Evolutionary conservation across 2,113 vertebrate species (phyloP).

Genomic region (Sterrhoptilus dennistouni): DNA sequence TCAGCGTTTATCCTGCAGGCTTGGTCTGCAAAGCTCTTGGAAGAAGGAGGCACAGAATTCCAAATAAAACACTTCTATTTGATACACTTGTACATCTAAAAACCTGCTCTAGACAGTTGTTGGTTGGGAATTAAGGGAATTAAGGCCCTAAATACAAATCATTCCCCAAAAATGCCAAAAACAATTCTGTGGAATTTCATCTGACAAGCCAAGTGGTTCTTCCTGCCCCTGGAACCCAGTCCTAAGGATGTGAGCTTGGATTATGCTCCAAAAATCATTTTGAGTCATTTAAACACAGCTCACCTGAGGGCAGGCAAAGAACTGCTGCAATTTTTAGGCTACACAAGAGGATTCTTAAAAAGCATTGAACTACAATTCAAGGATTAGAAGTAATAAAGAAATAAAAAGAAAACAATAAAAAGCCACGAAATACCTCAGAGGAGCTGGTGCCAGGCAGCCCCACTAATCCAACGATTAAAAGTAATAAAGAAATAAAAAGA

Average conservation of each 20-base stretch:
- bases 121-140: background rate
- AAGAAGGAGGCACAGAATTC: background rate
- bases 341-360: background rate
- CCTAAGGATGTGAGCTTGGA: background rate
- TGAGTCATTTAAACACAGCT: background rate
- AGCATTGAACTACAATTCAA: background rate
- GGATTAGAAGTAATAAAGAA: background rate
- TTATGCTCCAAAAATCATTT: background rate
- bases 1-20: rapidly evolving
- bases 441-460: background rate
- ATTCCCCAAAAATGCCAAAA: background rate
- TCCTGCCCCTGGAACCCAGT: background rate
- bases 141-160: background rate
- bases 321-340: background rate
- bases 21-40: background rate
- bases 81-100: background rate
- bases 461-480: background rate
- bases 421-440: rapidly evolving
- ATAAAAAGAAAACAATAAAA: background rate
- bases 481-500: background rate
- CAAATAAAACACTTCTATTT: background rate
- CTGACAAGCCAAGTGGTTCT: background rate
- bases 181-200: background rate
- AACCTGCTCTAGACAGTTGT: background rate
- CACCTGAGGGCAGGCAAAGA: background rate